These are phyloP conservation scores for Incurvaria masculella DNA, from an alignment of 2,888 invertebrate genomes.

Conservation along the genomic window DNA sequence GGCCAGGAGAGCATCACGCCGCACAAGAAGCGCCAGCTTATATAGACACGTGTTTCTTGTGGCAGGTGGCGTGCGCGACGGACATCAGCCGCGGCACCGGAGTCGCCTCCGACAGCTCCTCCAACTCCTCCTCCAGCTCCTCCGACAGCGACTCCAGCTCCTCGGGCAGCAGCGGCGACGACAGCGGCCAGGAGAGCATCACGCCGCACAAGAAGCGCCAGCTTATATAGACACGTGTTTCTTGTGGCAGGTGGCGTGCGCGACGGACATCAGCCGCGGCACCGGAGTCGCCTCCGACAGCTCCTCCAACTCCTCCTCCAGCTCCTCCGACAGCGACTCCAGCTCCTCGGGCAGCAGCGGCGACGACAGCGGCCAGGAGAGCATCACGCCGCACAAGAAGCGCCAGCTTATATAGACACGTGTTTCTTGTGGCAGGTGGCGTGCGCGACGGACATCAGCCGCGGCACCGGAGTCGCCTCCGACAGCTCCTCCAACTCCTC, in stretches of 20 bases:
- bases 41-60: too few species aligned
- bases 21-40: constrained; percentile 78
- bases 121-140: constrained; percentile 79
- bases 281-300: constrained; percentile 95
- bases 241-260: constrained; percentile 65
- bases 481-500: constrained; percentile 90
- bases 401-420: too few species aligned
- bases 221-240: too few species aligned
- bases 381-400: constrained; percentile 80
- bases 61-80: constrained; percentile 68
- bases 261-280: constrained; percentile 79
- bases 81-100: constrained; percentile 86
- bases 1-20: constrained; percentile 88
- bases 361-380: constrained; percentile 85
- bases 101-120: constrained; percentile 92
- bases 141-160: constrained; percentile 60
- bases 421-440: constrained; percentile 62
- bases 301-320: constrained; percentile 85
- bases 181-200: constrained; percentile 87
- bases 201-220: constrained; percentile 81
- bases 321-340: constrained; percentile 62
- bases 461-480: constrained; percentile 88
- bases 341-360: constrained; percentile 57
- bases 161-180: constrained; percentile 60
- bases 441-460: constrained; percentile 78